phyloP scores from a whole-genome alignment of 1,140 invertebrate species.

The Drosophila kikkawai region DNA sequence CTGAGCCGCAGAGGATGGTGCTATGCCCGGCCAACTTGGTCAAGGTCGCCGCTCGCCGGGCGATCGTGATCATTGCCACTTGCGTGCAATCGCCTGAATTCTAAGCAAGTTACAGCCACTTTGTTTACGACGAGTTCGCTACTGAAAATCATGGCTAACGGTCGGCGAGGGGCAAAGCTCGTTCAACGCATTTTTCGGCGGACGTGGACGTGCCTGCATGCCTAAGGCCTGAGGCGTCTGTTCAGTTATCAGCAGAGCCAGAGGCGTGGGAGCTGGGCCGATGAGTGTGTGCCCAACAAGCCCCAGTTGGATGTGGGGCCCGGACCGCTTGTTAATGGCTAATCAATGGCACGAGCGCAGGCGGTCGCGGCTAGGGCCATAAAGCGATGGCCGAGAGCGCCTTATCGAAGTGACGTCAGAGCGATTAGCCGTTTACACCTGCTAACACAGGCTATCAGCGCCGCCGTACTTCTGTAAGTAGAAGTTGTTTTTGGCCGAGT shows the following conservation, averaged over 20 bases:
- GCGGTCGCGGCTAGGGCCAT: slow-evolving; percentile 7
- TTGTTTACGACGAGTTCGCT: slow-evolving; percentile 15
- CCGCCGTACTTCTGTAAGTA: slow-evolving; percentile 35
- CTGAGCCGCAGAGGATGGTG: not conserved
- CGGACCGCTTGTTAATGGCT: slow-evolving; percentile 20
- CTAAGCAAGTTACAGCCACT: slow-evolving; percentile 21
- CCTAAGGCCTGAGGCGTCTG: not conserved
- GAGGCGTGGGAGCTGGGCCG: slow-evolving; percentile 23
- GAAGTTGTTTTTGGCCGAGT: slow-evolving; percentile 27
- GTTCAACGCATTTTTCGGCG: slow-evolving; percentile 24
- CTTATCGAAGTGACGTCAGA: slow-evolving; percentile 68
- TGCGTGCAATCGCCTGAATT: slow-evolving; percentile 28
- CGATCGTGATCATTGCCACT: slow-evolving; percentile 17
- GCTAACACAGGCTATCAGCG: slow-evolving; percentile 16
- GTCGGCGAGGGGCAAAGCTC: slow-evolving; percentile 11
- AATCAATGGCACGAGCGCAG: slow-evolving; percentile 72
- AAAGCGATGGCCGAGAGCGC: slow-evolving; percentile 13
- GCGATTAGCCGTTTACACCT: slow-evolving; percentile 31
- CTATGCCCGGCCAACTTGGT: slow-evolving; percentile 21
- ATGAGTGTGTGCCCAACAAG: slow-evolving; percentile 26
- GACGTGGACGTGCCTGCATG: slow-evolving; percentile 61
- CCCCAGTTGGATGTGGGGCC: slow-evolving; percentile 19
- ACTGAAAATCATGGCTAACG: slow-evolving; percentile 27
- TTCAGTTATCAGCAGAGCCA: slow-evolving; percentile 43
- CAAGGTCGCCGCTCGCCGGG: slow-evolving; percentile 29